phyloP scores from a whole-genome alignment of 1,140 invertebrate genomes.

The Magallana ariakensis region DNA sequence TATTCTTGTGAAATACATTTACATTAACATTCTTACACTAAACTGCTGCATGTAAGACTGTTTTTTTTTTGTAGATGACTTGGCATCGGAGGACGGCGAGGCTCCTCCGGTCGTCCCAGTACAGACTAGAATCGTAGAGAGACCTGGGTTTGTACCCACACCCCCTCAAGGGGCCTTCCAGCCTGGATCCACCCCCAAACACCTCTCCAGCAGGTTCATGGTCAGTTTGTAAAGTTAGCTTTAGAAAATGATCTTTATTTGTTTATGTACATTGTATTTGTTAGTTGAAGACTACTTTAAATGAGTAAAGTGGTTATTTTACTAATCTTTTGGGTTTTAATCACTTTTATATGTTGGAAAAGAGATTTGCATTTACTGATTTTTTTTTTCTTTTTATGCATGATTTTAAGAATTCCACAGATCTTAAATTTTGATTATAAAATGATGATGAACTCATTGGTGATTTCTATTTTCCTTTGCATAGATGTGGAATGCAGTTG shows the following conservation, averaged over 20 bases:
- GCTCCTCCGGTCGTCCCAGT: slow-evolving; percentile 61
- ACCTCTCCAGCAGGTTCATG: slow-evolving; percentile 91
- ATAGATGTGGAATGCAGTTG: slow-evolving; percentile 80
- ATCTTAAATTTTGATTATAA: too few relatives aligned
- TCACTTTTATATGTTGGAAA: too few relatives aligned
- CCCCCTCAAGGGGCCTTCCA: slow-evolving; percentile 90
- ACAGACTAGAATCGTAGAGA: slow-evolving; percentile 52
- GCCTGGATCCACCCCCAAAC: slow-evolving; percentile 91
- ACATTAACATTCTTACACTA: too few relatives aligned
- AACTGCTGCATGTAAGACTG: slow-evolving; percentile 9
- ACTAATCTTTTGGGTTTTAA: too few relatives aligned
- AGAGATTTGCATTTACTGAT: too few relatives aligned
- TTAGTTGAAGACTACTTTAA: too few relatives aligned
- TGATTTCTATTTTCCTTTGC: neutral
- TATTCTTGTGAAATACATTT: too few relatives aligned
- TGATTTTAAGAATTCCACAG: too few relatives aligned
- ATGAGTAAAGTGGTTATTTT: too few relatives aligned
- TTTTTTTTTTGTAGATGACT: slow-evolving; percentile 40
- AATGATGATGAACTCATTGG: too few relatives aligned
- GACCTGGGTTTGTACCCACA: slow-evolving; percentile 70
- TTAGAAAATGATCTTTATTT: neutral
- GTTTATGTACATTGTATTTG: too few relatives aligned
- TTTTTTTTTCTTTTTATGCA: too few relatives aligned
- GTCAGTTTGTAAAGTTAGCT: slow-evolving; percentile 76
- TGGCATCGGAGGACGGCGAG: slow-evolving; percentile 38